These are phyloP conservation scores for Drosophila mojavensis DNA, from an alignment of 1,140 invertebrate species.

Conservation along the genomic window DNA sequence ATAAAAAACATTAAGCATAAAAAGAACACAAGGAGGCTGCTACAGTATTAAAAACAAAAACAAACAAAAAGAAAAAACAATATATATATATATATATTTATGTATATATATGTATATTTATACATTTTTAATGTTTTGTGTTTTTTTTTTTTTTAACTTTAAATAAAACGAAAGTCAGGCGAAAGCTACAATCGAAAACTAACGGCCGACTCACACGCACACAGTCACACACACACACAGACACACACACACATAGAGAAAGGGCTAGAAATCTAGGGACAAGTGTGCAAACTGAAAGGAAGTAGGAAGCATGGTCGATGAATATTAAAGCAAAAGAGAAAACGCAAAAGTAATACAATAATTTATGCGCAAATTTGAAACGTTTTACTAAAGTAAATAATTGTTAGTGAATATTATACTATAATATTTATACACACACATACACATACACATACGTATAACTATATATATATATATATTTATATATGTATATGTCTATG, in stretches of 20 bases:
- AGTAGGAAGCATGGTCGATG: neutral
- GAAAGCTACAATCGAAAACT: constrained; percentile 39
- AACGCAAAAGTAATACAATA: constrained; percentile 70
- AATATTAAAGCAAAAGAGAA: neutral
- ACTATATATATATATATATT: constrained; percentile 13
- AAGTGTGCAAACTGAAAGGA: constrained; percentile 35
- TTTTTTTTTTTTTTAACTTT: constrained; percentile 51
- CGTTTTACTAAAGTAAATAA: constrained; percentile 82
- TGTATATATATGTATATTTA: constrained; percentile 16
- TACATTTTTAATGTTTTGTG: constrained; percentile 58
- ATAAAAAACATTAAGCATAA: constrained; percentile 33
- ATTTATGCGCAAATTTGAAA: constrained; percentile 82
- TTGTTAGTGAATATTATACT: constrained; percentile 80
- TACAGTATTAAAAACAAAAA: constrained; percentile 76
- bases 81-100: constrained; percentile 41
- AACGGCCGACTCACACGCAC: constrained; percentile 37
- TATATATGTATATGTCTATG: constrained; percentile 10
- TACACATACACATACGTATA: constrained; percentile 22
- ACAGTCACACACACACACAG: constrained; percentile 20
- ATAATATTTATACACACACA: constrained; percentile 54
- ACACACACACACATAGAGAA: constrained; percentile 18
- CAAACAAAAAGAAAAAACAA: no score
- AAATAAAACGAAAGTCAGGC: constrained; percentile 18
- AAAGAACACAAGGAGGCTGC: constrained; percentile 73
- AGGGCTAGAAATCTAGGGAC: constrained; percentile 31